phyloP scores from a whole-genome alignment of 2,888 invertebrate species.

The Scaptomyza reducta region DNA sequence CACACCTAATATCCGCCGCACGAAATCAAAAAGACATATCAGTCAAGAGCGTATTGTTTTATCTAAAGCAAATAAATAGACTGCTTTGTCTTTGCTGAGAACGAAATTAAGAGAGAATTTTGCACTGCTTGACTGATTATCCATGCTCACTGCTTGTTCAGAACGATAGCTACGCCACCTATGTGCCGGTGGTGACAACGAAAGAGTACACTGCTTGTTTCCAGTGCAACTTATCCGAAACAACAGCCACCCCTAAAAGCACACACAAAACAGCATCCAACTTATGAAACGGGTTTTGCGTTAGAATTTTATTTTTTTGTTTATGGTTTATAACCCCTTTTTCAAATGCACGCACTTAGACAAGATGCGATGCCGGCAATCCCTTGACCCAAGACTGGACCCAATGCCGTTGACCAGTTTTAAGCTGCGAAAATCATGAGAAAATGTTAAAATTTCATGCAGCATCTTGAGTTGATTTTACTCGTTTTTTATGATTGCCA shows the following conservation, averaged over 20 bases:
- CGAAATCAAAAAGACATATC: too few species aligned
- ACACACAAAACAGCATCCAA: constrained; percentile 27
- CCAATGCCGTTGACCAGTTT: constrained; percentile 52
- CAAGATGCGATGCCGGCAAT: constrained; percentile 28
- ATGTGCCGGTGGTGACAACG: constrained; percentile 6
- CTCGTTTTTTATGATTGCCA: constrained; percentile 44
- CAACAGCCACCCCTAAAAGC: constrained; percentile 40
- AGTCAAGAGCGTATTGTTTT: too few species aligned
- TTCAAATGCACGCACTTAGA: neutral
- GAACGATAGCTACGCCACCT: constrained; percentile 28
- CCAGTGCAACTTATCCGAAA: constrained; percentile 41
- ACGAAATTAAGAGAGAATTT: constrained; percentile 44
- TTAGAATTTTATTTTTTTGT: too few species aligned
- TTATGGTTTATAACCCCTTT: constrained; percentile 54
- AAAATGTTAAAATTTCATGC: constrained; percentile 61
- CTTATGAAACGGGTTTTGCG: constrained; percentile 41
- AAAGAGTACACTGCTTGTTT: constrained; percentile 26
- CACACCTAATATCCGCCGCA: too few species aligned
- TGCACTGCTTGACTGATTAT: constrained; percentile 48
- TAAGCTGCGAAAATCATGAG: constrained; percentile 62
- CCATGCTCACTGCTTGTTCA: constrained; percentile 33
- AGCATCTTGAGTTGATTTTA: constrained; percentile 69
- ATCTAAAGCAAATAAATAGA: too few species aligned
- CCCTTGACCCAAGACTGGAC: constrained; percentile 49
- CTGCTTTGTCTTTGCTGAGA: neutral